These are phyloP conservation scores for Alethe castanea DNA, from an alignment of 2,113 vertebrate genomes.

Conservation along the genomic window DNA sequence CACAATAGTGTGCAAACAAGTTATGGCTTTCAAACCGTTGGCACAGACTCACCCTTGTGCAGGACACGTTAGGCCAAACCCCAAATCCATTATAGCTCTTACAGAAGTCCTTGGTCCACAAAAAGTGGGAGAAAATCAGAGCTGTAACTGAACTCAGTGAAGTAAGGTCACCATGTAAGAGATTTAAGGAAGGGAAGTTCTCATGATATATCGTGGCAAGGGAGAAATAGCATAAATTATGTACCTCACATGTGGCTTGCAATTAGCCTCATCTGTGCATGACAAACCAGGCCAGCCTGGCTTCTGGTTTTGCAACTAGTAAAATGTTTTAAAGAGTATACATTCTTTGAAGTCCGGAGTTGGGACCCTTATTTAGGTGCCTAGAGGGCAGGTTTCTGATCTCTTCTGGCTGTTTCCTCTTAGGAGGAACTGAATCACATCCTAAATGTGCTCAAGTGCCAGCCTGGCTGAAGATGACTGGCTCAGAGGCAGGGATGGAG, in stretches of 20 bases:
- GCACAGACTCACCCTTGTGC: neutral
- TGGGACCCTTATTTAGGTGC: neutral
- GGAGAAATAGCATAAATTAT: neutral
- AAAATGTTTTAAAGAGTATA: neutral
- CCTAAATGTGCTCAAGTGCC: rapidly evolving
- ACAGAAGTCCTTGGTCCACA: neutral
- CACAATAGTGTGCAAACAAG: neutral
- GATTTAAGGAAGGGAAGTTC: neutral
- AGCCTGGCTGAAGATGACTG: rapidly evolving
- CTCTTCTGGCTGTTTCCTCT: neutral
- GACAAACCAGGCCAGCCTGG: neutral
- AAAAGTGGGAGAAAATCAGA: neutral
- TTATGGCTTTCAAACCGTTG: neutral
- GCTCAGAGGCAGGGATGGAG: neutral
- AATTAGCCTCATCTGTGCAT: neutral
- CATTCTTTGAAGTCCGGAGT: neutral
- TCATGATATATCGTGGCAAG: neutral
- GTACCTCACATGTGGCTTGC: neutral
- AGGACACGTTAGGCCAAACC: neutral
- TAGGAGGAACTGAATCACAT: neutral
- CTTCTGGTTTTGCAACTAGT: neutral
- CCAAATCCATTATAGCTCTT: neutral
- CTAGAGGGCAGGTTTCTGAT: neutral
- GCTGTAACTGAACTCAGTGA: neutral
- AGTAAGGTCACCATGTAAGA: neutral